Evolutionary conservation across 2,888 invertebrate species (phyloP), one percentile per base, ranked within the genome.

Genomic region (Oscheius sp.): DNA sequence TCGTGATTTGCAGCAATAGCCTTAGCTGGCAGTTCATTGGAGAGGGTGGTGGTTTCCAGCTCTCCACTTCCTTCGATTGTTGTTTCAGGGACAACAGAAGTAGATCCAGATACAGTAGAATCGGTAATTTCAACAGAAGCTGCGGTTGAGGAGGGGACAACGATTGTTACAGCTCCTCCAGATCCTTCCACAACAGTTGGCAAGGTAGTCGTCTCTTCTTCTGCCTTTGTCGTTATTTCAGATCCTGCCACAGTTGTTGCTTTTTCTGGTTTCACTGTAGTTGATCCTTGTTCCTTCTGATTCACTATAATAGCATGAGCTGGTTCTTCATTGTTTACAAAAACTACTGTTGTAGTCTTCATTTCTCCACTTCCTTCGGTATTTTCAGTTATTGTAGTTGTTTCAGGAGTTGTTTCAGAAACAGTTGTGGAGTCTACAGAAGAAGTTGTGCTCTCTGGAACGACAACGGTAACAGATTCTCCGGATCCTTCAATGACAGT

Each of bases 261-360:
- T 20, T 26, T 14, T 51, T 51, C 24, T 22, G 54, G 20, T n/a
- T 22, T 50, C 6, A 12, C 33, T 12, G 33, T 38, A 2, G 24
- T 38, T 33, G 24, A 24, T 6, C 26, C 33, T 30, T n/a, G 8
- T 32, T 17, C 41, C 12, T 14, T 14, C 41, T 41, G 41, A n/a
- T 26, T 63, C 59, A 51, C 57, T 64, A 26, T 59, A 63, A 1
- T 67, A 61, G 20, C 33, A 56, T 47, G 64, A 59, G 36, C 66
- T 61, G 17, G 49, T 47, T n/a, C 47, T 33, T 12, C 36, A 36
- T 14, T 36, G 36, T 8, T 36, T 14, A 12, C 36, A 36, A 14
- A 8, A 36, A 36, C 36, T 3, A 41, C 41, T 0, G 41, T 41
- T 4, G 41, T 41, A 41, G 41, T 41, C 41, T 41, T 9, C 41